Evolutionary conservation across 2,797 vertebrate species (phyloP).

Genomic region (Cyclura pinguis): DNA sequence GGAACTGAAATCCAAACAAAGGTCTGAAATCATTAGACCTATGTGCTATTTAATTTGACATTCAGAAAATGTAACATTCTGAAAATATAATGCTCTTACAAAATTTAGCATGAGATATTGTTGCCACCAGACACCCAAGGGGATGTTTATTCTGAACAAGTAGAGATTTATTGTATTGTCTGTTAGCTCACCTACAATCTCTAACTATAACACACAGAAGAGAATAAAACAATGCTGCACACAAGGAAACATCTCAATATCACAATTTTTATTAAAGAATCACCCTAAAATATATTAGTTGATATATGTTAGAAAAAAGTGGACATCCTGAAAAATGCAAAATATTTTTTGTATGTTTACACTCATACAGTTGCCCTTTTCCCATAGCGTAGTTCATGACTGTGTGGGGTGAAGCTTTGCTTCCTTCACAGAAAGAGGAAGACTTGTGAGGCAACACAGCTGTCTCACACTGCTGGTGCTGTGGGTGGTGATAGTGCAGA

Average conservation of each 20-base stretch:
- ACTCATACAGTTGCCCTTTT: not conserved
- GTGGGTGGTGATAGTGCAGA: not conserved
- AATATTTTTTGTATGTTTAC: not conserved
- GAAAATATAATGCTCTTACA: slow-evolving; percentile 9
- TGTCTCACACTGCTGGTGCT: not conserved
- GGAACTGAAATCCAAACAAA: slow-evolving; percentile 31
- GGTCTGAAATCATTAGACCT: slow-evolving; percentile 22
- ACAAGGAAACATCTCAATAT: slow-evolving; percentile 13
- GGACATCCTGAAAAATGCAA: not conserved
- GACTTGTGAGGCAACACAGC: no score
- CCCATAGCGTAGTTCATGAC: no score
- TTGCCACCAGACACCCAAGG: not conserved
- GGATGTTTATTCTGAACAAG: slow-evolving; percentile 34
- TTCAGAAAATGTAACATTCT: slow-evolving; percentile 15
- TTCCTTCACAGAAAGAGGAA: no score
- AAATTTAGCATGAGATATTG: slow-evolving; percentile 25
- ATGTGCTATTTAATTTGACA: slow-evolving; percentile 36
- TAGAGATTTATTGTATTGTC: slow-evolving; percentile 15
- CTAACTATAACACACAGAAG: slow-evolving; percentile 7
- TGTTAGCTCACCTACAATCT: slow-evolving; percentile 26
- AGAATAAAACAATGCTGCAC: slow-evolving; percentile 16
- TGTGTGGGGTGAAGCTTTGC: no score
- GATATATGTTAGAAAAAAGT: not conserved
- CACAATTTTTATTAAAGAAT: not conserved
- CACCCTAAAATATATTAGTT: not conserved